Conservation (phyloP, 1,140 invertebrate genomes). For the Lasioglossum albipes region DNA sequence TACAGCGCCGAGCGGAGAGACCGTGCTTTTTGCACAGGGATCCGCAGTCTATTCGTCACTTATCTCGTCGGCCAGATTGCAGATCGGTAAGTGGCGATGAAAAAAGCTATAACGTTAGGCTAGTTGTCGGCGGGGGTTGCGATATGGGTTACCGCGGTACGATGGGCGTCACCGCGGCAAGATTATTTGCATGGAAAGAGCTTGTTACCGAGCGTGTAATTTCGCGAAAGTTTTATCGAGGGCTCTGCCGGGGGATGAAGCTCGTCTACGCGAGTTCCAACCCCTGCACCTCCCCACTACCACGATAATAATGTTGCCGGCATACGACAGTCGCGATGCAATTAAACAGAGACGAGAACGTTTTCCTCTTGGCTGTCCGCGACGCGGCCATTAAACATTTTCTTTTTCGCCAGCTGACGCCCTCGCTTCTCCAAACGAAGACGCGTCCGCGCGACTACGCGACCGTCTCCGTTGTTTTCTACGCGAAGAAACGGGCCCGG, state of each 20-base stretch:
- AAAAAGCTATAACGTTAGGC: constrained; percentile 22
- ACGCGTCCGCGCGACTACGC: background rate
- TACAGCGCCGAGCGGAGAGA: too few species aligned
- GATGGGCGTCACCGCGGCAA: constrained; percentile 30
- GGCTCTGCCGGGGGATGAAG: constrained; percentile 11
- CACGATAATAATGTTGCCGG: constrained; percentile 43
- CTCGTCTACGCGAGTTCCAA: background rate
- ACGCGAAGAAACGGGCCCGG: background rate
- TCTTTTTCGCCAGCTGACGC: constrained; percentile 54
- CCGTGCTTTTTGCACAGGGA: background rate
- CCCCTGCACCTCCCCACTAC: background rate
- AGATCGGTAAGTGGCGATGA: background rate
- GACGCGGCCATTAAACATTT: constrained; percentile 58
- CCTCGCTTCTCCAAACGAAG: constrained; percentile 5
- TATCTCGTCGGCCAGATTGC: background rate
- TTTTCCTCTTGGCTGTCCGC: constrained; percentile 49
- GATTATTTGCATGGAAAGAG: constrained; percentile 67
- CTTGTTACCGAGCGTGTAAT: constrained; percentile 51
- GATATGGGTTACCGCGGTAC: constrained; percentile 1
- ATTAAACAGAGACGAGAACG: constrained; percentile 52
- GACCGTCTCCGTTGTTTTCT: background rate
- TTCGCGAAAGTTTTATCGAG: constrained; percentile 51
- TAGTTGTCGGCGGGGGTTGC: background rate
- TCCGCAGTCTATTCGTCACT: background rate
- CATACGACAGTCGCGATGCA: constrained; percentile 41